Evolutionary conservation across 2,888 invertebrate species (phyloP), one percentile per base, ranked within the genome.

Genomic region (Cheilosia vulpina): DNA sequence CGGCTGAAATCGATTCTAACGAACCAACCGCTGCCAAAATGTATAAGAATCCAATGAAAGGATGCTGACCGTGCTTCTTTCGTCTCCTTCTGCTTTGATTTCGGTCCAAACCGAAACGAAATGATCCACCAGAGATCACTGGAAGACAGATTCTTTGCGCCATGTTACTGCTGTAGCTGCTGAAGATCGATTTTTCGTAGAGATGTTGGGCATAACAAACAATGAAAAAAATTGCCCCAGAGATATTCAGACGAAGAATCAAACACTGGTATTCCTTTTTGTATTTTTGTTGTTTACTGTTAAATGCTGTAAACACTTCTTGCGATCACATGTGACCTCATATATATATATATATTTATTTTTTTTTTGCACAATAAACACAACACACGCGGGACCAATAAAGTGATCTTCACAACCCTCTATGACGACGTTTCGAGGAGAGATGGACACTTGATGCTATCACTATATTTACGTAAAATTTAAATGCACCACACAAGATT

Each of bases 211-310:
- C 80, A 84, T 80, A 79, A 65, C 79, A 77, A 58, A 50, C 58
- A 27, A 45, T 11, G 24, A 41, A 58, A 45, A 45, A 47, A 53
- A 66, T 11, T 21, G 21, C 60, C 52, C 24, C 52, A 58, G 43
- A 24, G 11, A 5, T 24, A 62, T 47, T 43, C 41, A 50, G 21
- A 47, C 24, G 66, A 76, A 47, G 41, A 53, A 50, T 15, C 9
- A 57, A 63, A 68, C 83, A 84, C 84, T 84, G 84, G 80, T 84
- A 84, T 80, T 84, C 84, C 84, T 84, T 75, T 58, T 73, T 62
- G 47, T 63, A 24, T 47, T 47, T 21, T 13, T 5, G 2, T 11
- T 15, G 31, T 31, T 52, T 55, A 78, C 78, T 78, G 78, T 78
- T 63, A 58, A 76, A 69, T 63, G 31, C 55, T 27, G 55, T 72